These are phyloP conservation scores for Pempheris klunzingeri DNA, from an alignment of 2,797 vertebrate species.

Conservation along the genomic window DNA sequence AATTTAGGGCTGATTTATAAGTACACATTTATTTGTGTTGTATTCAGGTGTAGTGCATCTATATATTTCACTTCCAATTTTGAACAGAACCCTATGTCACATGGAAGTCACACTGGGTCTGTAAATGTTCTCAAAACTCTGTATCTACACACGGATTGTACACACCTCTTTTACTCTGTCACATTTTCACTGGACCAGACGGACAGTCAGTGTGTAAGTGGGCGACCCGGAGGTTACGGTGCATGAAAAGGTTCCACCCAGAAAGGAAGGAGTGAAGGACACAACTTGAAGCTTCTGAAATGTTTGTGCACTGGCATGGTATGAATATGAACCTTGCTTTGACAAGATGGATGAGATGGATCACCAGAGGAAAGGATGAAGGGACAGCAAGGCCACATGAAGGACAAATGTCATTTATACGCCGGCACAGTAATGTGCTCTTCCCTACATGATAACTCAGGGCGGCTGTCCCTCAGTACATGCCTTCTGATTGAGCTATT, in stretches of 20 bases:
- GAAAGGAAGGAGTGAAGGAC: constrained; percentile 6
- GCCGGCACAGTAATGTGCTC: constrained; percentile 9
- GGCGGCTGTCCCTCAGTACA: constrained; percentile 19
- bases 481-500: constrained; percentile 34
- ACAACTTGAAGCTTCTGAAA: neutral
- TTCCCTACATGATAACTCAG: constrained; percentile 4
- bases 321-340: constrained; percentile 16
- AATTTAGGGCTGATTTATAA: no score
- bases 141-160: neutral
- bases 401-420: constrained; percentile 50
- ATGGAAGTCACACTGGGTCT: neutral
- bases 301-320: neutral
- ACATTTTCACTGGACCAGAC: neutral
- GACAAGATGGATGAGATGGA: constrained; percentile 38
- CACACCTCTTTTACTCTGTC: neutral
- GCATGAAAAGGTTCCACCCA: neutral
- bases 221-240: constrained; percentile 11
- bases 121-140: neutral
- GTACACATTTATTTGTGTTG: no score
- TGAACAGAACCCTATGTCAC: no score
- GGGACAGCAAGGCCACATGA: constrained; percentile 50
- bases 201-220: constrained; percentile 17
- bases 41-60: no score
- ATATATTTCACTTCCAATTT: no score
- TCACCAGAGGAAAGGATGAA: constrained; percentile 24